Evolutionary conservation across 2,888 invertebrate species (phyloP).

Genomic region (Platynereis dumerilii): DNA sequence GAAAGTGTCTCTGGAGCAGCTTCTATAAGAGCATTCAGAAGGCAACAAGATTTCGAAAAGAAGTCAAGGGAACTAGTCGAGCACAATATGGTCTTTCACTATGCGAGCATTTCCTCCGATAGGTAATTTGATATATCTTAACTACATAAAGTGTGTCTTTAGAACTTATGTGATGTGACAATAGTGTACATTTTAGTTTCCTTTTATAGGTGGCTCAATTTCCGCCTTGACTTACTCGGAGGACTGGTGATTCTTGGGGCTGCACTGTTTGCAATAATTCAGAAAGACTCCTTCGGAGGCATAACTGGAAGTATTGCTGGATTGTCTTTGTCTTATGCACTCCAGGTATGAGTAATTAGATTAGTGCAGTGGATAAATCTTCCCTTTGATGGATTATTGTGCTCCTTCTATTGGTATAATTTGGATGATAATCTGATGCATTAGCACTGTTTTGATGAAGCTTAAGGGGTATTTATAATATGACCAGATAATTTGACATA

Average conservation of each 20-base stretch:
- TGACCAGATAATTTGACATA: too few species aligned
- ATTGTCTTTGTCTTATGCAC: conserved; percentile 58
- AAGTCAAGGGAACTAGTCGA: conserved; percentile 50
- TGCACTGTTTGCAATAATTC: conserved; percentile 56
- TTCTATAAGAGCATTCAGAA: conserved; percentile 54
- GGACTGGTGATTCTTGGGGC: conserved; percentile 52
- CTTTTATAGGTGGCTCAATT: conserved; percentile 56
- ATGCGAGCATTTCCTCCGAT: conserved; percentile 24
- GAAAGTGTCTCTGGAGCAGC: conserved; percentile 66
- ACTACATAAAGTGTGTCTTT: too few species aligned
- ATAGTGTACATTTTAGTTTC: too few species aligned
- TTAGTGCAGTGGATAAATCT: too few species aligned
- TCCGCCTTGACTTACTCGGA: conserved; percentile 59
- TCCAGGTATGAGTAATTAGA: too few species aligned
- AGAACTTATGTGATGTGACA: too few species aligned
- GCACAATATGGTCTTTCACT: conserved; percentile 73
- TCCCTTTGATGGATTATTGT: too few species aligned
- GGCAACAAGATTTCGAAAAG: conserved; percentile 44
- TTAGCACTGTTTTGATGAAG: too few species aligned
- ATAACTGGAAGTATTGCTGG: conserved; percentile 56
- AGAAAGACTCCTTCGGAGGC: conserved; percentile 23
- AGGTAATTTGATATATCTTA: too few species aligned
- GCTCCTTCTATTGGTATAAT: too few species aligned
- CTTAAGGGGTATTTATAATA: too few species aligned
- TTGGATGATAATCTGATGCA: too few species aligned